Percentiles rank a stretch among this genome's conserved stretches.
These are phyloP conservation scores for Pristionchus arcanus DNA, from an alignment of 2,888 invertebrate species.

Conservation along the genomic window DNA sequence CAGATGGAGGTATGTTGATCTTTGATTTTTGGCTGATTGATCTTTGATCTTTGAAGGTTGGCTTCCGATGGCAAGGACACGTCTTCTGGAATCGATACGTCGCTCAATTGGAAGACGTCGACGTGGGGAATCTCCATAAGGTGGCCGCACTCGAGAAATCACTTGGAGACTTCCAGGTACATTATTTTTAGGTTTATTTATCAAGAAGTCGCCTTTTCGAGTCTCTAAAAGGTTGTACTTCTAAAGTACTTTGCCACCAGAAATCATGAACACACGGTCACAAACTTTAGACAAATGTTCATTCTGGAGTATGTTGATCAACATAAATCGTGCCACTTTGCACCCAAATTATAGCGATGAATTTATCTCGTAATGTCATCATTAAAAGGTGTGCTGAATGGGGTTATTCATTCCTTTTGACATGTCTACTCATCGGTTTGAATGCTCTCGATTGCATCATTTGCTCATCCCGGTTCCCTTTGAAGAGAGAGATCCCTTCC, in stretches of 20 bases:
- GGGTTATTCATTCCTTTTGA: neutral
- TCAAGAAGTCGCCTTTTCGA: too few relatives aligned
- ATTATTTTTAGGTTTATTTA: too few relatives aligned
- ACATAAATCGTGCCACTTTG: neutral
- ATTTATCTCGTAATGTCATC: neutral
- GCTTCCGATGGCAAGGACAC: slow-evolving; percentile 78
- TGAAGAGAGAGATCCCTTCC: neutral
- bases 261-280: neutral
- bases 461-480: neutral
- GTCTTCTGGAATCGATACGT: slow-evolving; percentile 79
- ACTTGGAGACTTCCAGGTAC: slow-evolving; percentile 79
- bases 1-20: slow-evolving; percentile 71
- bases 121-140: slow-evolving; percentile 77
- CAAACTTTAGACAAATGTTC: neutral
- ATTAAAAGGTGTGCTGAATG: neutral
- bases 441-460: neutral
- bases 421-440: neutral
- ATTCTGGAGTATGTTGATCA: neutral
- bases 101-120: slow-evolving; percentile 76
- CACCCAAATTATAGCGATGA: neutral
- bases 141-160: slow-evolving; percentile 76
- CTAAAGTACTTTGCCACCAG: neutral
- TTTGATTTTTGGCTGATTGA: neutral
- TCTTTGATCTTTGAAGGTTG: slow-evolving; percentile 61
- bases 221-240: too few relatives aligned